phyloP scores from a whole-genome alignment of 2,888 invertebrate genomes.

The Molanna angustata region DNA sequence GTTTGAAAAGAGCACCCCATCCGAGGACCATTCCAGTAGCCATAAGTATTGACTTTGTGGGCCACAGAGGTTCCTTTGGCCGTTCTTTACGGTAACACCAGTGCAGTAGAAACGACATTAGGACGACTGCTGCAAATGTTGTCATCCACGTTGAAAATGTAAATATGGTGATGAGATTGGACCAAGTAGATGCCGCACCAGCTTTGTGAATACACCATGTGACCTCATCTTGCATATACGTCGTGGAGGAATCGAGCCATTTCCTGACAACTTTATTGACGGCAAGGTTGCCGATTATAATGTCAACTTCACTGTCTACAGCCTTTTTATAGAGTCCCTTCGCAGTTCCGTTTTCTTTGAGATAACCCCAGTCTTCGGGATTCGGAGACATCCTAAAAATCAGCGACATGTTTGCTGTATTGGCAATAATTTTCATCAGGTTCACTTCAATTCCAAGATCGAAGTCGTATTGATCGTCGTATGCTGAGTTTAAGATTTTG shows the following conservation, averaged over 20 bases:
- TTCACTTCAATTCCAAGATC: conserved; percentile 48
- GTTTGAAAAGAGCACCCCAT: conserved; percentile 47
- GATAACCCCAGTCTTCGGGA: conserved; percentile 48
- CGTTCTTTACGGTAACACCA: conserved; percentile 44
- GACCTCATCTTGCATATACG: conserved; percentile 53
- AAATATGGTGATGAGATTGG: conserved; percentile 50
- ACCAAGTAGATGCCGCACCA: conserved; percentile 47
- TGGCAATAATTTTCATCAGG: conserved; percentile 48
- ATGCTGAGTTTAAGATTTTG: conserved; percentile 36
- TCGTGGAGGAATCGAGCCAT: conserved; percentile 50
- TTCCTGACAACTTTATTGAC: conserved; percentile 47
- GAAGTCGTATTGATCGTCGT: conserved; percentile 45
- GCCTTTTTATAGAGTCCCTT: conserved; percentile 45
- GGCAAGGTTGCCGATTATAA: conserved; percentile 51
- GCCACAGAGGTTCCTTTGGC: conserved; percentile 45
- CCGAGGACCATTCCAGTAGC: conserved; percentile 51
- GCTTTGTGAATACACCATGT: conserved; percentile 52
- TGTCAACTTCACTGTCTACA: conserved; percentile 43
- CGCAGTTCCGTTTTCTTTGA: conserved; percentile 44
- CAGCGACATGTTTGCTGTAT: conserved; percentile 50
- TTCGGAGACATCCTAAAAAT: conserved; percentile 44
- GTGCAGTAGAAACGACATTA: conserved; percentile 47
- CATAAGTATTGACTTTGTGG: conserved; percentile 49
- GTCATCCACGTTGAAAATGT: conserved; percentile 51
- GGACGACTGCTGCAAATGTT: conserved; percentile 42